Evolutionary conservation across 2,888 invertebrate species (phyloP).

Genomic region (Lapara coniferarum): DNA sequence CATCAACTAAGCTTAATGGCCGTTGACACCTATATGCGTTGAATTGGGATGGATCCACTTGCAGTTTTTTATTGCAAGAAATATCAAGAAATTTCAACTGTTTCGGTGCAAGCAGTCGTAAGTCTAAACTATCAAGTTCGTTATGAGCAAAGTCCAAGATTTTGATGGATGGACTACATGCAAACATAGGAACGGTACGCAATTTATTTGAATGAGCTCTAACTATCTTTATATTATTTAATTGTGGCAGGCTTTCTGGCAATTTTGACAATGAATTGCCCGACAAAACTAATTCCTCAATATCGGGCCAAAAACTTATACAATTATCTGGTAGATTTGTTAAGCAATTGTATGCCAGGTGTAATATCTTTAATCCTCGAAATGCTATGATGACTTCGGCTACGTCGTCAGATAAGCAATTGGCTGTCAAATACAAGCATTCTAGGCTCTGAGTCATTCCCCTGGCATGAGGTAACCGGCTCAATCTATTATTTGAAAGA

Average conservation of each 20-base stretch:
- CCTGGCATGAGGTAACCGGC: constrained; percentile 86
- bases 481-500: constrained; percentile 90
- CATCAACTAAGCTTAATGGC: constrained; percentile 92
- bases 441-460: constrained; percentile 86
- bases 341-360: constrained; percentile 91
- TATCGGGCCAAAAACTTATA: constrained; percentile 88
- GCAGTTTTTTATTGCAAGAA: constrained; percentile 91
- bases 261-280: constrained; percentile 90
- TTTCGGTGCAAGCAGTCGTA: constrained; percentile 89
- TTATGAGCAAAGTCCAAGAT: constrained; percentile 94
- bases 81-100: constrained; percentile 93
- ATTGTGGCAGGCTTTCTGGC: constrained; percentile 89
- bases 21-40: constrained; percentile 90
- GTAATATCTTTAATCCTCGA: constrained; percentile 86
- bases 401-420: constrained; percentile 88
- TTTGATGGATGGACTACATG: constrained; percentile 88
- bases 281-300: constrained; percentile 92
- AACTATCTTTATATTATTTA: constrained; percentile 88
- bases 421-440: constrained; percentile 89
- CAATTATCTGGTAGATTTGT: constrained; percentile 89
- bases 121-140: constrained; percentile 90
- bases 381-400: constrained; percentile 87
- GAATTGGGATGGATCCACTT: constrained; percentile 92
- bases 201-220: constrained; percentile 92
- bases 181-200: constrained; percentile 89